Evolutionary conservation across 2,113 vertebrate genomes (phyloP).

Genomic region (Leptobrachium leishanense): DNA sequence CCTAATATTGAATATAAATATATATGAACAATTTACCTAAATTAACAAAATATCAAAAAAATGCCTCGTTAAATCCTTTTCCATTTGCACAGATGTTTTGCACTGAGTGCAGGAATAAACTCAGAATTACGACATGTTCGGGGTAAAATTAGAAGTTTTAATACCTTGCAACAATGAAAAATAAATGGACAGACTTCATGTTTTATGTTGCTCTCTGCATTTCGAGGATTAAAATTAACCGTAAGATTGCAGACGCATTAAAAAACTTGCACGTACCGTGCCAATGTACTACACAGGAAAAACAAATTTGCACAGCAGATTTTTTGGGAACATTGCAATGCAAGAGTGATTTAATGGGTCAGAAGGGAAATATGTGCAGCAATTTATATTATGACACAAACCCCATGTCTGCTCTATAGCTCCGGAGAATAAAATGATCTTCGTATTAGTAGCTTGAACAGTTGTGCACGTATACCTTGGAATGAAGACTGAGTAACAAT

Average conservation of each 20-base stretch:
- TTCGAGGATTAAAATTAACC: constrained; percentile 22
- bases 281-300: constrained; percentile 22
- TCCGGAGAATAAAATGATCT: background rate
- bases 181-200: constrained; percentile 4
- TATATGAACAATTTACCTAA: background rate
- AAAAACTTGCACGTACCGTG: constrained; percentile 2
- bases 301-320: constrained; percentile 25
- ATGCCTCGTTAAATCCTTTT: no score
- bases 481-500: constrained; percentile 1
- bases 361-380: constrained; percentile 22
- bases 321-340: constrained; percentile 36
- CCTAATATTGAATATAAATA: no score
- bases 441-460: constrained; percentile 32
- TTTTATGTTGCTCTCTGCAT: background rate
- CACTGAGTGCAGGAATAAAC: constrained; percentile 39
- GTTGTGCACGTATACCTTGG: background rate
- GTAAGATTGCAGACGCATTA: constrained; percentile 27
- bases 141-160: constrained; percentile 34
- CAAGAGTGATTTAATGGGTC: constrained; percentile 34
- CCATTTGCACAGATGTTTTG: constrained; percentile 26
- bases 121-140: constrained; percentile 23
- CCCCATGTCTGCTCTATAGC: background rate
- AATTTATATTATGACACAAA: constrained; percentile 2
- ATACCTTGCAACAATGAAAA: background rate
- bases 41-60: background rate